These are phyloP conservation scores for Cygnus olor DNA, from an alignment of 2,797 vertebrate species.

Conservation along the genomic window DNA sequence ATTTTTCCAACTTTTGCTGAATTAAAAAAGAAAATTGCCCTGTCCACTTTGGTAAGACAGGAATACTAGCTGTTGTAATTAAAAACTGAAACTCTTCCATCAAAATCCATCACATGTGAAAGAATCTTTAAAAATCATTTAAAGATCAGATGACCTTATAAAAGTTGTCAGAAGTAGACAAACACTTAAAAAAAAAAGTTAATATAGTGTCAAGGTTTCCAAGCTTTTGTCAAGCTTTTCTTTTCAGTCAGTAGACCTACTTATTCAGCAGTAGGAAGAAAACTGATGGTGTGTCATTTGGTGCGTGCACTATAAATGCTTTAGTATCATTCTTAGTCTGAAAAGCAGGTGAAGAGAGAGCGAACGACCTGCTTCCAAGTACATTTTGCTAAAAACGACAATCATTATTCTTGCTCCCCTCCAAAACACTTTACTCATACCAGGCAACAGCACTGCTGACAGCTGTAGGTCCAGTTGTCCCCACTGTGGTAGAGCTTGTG, in stretches of 20 bases:
- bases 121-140: not conserved
- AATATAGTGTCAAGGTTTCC: not conserved
- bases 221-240: not conserved
- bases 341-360: not conserved
- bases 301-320: not conserved
- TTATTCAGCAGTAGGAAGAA: not conserved
- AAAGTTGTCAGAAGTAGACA: not conserved
- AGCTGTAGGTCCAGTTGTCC: slow-evolving; percentile 90
- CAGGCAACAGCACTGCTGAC: slow-evolving; percentile 94
- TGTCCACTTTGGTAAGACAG: not conserved
- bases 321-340: not conserved
- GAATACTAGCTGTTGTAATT: not conserved
- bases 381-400: not conserved
- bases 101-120: fast-evolving
- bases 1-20: not conserved
- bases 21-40: not conserved
- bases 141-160: not conserved
- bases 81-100: not conserved
- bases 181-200: not conserved
- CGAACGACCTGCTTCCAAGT: not conserved
- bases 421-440: slow-evolving; percentile 62
- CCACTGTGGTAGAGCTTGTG: slow-evolving; percentile 89
- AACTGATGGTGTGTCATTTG: not conserved
- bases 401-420: not conserved
- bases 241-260: not conserved